phyloP scores from a whole-genome alignment of 2,888 invertebrate genomes.

The Acanthosepion pharaonis region DNA sequence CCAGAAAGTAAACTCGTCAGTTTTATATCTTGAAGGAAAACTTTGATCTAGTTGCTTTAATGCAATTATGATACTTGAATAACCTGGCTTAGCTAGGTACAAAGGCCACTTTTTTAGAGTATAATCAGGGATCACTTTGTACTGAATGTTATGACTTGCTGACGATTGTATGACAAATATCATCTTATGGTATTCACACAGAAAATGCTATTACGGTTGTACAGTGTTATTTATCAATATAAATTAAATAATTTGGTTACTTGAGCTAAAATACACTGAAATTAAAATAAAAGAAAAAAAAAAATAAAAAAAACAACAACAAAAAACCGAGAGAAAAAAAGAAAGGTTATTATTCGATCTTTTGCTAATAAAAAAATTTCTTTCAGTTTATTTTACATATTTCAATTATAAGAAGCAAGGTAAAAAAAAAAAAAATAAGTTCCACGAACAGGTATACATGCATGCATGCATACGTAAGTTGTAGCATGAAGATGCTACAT shows the following conservation, averaged over 20 bases:
- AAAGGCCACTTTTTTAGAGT: background rate
- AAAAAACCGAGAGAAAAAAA: too few relatives aligned
- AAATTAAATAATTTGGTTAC: background rate
- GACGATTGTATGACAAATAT: background rate
- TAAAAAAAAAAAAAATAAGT: too few relatives aligned
- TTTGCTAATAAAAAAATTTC: too few relatives aligned
- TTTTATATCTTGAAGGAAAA: too few relatives aligned
- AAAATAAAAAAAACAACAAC: background rate
- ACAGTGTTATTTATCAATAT: background rate
- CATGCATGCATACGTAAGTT: background rate
- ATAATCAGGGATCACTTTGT: background rate
- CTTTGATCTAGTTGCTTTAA: background rate
- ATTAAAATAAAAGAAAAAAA: background rate
- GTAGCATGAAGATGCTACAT: background rate
- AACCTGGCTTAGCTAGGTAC: too few relatives aligned
- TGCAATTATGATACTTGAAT: background rate
- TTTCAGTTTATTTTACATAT: too few relatives aligned
- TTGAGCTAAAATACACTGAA: too few relatives aligned
- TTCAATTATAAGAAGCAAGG: too few relatives aligned
- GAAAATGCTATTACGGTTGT: too few relatives aligned
- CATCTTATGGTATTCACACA: background rate
- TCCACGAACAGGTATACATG: too few relatives aligned
- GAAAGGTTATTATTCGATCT: too few relatives aligned
- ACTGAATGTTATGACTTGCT: background rate
- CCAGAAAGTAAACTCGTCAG: too few relatives aligned